These are phyloP conservation scores for Fabriciana adippe DNA, from an alignment of 2,888 invertebrate species.

Conservation along the genomic window DNA sequence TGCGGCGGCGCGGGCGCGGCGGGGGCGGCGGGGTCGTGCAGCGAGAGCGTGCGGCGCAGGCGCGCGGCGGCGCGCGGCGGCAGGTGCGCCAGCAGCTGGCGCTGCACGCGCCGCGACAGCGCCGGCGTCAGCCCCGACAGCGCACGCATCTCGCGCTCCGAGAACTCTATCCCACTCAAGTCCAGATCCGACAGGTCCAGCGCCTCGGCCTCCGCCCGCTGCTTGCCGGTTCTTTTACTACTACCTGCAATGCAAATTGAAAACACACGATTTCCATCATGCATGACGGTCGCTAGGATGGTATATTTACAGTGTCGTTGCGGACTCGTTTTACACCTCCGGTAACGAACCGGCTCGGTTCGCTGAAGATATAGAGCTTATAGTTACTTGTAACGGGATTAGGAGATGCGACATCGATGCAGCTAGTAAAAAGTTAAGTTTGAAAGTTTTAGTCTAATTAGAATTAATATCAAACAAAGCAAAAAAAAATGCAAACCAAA, in stretches of 20 bases:
- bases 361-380: conserved; percentile 20
- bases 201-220: conserved; percentile 53
- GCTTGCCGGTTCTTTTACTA: conserved; percentile 71
- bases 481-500: conserved; percentile 70
- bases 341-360: conserved; percentile 35
- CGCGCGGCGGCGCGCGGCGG: conserved; percentile 86
- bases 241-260: conserved; percentile 77
- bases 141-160: conserved; percentile 86
- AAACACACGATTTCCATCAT: conserved; percentile 82
- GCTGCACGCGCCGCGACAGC: conserved; percentile 87
- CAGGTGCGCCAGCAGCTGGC: conserved; percentile 86
- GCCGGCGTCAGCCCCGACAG: conserved; percentile 83
- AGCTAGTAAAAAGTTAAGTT: conserved; percentile 67
- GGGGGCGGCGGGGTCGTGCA: conserved; percentile 59
- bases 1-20: conserved; percentile 45
- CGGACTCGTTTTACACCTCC: conserved; percentile 28
- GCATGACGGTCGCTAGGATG: conserved; percentile 78
- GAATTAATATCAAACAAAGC: conserved; percentile 69
- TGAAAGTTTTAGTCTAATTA: conserved; percentile 56
- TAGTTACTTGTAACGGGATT: conserved; percentile 32
- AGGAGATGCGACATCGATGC: conserved; percentile 53
- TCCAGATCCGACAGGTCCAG: conserved; percentile 85
- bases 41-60: conserved; percentile 85
- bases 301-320: conserved; percentile 68
- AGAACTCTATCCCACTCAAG: conserved; percentile 85